Conservation (phyloP, 2,797 vertebrate species). For the Eleutherodactylus coqui region DNA sequence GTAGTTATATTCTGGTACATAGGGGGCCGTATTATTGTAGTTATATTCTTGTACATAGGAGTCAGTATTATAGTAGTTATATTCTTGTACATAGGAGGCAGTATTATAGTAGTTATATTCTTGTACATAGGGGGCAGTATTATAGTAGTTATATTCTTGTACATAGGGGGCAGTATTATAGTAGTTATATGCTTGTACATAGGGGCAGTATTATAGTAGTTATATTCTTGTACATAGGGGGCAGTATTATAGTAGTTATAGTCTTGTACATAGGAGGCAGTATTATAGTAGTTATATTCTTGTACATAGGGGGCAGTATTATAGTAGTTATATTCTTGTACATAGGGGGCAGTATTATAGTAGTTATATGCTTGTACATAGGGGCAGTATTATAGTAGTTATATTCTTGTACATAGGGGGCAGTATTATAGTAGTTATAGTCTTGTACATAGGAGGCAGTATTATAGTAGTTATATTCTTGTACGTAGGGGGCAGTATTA, state of each 20-base stretch:
- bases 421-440: too few relatives aligned
- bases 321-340: background rate
- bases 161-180: background rate
- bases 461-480: too few relatives aligned
- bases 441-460: too few relatives aligned
- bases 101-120: constrained; percentile 7
- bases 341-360: background rate
- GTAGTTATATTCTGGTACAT: background rate
- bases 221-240: background rate
- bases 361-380: background rate
- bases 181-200: background rate
- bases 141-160: background rate
- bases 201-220: background rate
- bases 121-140: constrained; percentile 1
- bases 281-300: background rate
- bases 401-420: too few relatives aligned
- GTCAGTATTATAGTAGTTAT: constrained; percentile 6
- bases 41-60: background rate
- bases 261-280: background rate
- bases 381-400: too few relatives aligned
- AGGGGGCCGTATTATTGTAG: background rate
- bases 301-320: background rate
- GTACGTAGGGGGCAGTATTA: too few relatives aligned
- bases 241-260: background rate
- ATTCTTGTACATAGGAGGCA: background rate